A percentile compares a stretch with the other conserved stretches of the same genome.
These are phyloP conservation scores for Rhinoptilus africanus DNA, from an alignment of 2,113 vertebrate species.

Conservation along the genomic window DNA sequence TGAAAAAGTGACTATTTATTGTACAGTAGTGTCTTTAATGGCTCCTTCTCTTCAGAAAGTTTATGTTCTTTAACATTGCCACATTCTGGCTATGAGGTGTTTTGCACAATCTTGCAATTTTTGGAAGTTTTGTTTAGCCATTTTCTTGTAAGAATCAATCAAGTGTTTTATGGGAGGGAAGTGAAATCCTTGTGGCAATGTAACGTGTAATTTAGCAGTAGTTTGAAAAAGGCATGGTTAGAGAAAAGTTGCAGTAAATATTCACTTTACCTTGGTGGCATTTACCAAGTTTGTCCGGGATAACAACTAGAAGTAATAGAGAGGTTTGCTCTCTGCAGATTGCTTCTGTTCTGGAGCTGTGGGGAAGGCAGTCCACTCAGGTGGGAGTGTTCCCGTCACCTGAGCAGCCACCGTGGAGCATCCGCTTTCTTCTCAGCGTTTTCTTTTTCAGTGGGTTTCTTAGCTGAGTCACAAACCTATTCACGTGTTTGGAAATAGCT, in stretches of 20 bases:
- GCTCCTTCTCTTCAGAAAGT: neutral
- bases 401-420: neutral
- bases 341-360: neutral
- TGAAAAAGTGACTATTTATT: neutral
- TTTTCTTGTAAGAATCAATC: neutral
- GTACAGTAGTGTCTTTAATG: neutral
- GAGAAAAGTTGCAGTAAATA: neutral
- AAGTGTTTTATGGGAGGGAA: neutral
- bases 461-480: neutral
- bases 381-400: neutral
- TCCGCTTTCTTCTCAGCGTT: neutral
- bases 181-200: neutral
- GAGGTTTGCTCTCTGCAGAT: neutral
- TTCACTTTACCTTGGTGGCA: neutral
- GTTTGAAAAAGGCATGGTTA: neutral
- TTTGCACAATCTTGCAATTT: neutral
- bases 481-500: neutral
- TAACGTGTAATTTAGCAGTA: no score
- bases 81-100: no score
- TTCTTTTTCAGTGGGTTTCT: neutral
- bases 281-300: neutral
- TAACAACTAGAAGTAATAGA: neutral
- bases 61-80: neutral
- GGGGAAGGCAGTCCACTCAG: neutral
- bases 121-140: neutral